A percentile compares a stretch with the other conserved stretches of the same genome.
These are phyloP conservation scores for Oscheius sp. DNA, from an alignment of 1,140 invertebrate genomes.

Conservation along the genomic window DNA sequence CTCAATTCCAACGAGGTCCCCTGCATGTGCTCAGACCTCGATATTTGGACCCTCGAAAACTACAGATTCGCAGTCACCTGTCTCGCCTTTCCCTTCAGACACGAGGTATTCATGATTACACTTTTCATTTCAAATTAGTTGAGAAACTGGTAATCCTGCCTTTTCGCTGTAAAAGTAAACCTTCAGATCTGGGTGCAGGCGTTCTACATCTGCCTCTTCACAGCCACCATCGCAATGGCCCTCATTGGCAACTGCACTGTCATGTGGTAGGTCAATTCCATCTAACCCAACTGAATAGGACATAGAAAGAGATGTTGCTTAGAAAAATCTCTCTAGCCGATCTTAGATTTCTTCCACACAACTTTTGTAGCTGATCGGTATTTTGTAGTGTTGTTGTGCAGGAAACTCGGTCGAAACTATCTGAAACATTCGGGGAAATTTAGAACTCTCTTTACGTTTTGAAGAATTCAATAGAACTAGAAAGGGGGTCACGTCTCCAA, in stretches of 20 bases:
- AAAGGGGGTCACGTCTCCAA: too few relatives aligned
- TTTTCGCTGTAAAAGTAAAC: not conserved
- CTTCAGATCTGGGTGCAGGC: constrained; percentile 27
- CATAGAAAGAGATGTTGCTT: not conserved
- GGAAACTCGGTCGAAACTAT: too few relatives aligned
- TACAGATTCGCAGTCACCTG: not conserved
- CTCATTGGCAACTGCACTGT: constrained; percentile 50
- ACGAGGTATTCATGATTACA: not conserved
- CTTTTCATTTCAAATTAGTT: not conserved
- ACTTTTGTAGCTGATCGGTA: not conserved
- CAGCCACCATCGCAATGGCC: constrained; percentile 39
- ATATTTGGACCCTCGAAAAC: not conserved
- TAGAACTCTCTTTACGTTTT: too few relatives aligned
- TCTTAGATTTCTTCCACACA: not conserved
- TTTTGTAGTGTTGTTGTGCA: not conserved
- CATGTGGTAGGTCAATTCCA: constrained; percentile 40
- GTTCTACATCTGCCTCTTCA: constrained; percentile 48
- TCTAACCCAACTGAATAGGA: not conserved
- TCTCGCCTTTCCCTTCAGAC: not conserved
- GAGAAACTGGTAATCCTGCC: not conserved
- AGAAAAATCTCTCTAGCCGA: not conserved
- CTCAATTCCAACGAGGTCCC: not conserved
- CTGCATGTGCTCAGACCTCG: not conserved
- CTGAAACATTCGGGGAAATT: too few relatives aligned
- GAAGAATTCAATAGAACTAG: too few relatives aligned